Conservation (phyloP, 92 coral and sea anemone genomes). For the Parazoanthus atlanticus region DNA sequence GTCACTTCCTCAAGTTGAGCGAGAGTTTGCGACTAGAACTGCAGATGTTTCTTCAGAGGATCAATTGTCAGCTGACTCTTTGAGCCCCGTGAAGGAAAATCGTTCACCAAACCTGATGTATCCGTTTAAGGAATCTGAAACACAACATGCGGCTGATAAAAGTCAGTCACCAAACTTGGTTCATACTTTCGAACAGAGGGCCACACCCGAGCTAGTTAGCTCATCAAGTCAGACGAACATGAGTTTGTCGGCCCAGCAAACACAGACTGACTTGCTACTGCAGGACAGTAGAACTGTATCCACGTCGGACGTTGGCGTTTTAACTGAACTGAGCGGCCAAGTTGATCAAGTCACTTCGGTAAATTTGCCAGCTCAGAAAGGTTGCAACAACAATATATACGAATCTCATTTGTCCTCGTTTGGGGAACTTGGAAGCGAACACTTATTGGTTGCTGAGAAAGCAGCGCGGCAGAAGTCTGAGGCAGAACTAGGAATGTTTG, state of each 20-base stretch:
- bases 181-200: slow-evolving; percentile 29
- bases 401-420: neutral
- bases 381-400: neutral
- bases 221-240: slow-evolving; percentile 24
- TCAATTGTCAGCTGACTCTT: slow-evolving; percentile 19
- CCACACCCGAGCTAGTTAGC: neutral
- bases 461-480: slow-evolving; percentile 1
- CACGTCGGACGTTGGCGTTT: slow-evolving; percentile 24
- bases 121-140: slow-evolving; percentile 37
- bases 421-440: neutral
- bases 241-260: slow-evolving; percentile 12
- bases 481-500: slow-evolving; percentile 1
- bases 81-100: slow-evolving; percentile 12
- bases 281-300: neutral
- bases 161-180: slow-evolving; percentile 43
- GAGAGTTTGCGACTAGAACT: neutral
- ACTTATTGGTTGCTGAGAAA: neutral
- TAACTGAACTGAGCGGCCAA: slow-evolving; percentile 1
- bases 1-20: neutral
- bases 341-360: neutral
- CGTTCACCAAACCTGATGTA: slow-evolving; percentile 48
- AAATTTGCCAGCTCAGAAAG: neutral
- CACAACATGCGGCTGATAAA: neutral
- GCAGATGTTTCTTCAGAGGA: neutral
- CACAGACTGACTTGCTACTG: slow-evolving; percentile 17